These are phyloP conservation scores for Tragopan temminckii DNA, from an alignment of 2,797 vertebrate species.

Conservation along the genomic window DNA sequence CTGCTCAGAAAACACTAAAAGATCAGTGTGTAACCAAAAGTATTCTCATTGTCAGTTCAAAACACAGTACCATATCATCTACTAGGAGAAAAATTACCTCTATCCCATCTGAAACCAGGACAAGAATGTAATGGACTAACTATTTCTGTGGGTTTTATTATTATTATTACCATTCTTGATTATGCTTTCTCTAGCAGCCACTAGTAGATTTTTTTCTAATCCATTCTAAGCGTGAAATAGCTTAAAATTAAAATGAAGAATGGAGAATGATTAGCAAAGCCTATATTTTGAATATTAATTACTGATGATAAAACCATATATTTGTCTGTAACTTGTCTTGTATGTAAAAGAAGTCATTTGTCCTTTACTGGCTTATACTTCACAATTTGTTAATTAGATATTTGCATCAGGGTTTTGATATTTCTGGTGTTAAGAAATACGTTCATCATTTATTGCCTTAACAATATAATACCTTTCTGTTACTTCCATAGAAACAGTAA, in stretches of 20 bases:
- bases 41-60: not conserved
- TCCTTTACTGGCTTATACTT: not conserved
- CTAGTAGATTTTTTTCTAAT: not conserved
- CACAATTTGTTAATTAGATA: not conserved
- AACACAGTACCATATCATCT: not conserved
- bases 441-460: not conserved
- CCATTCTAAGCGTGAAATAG: not conserved
- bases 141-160: not conserved
- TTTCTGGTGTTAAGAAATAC: not conserved
- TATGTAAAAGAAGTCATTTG: not conserved
- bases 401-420: not conserved
- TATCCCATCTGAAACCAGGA: not conserved
- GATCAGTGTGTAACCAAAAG: not conserved
- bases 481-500: not conserved
- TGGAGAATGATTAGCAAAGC: not conserved
- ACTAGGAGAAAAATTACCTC: not conserved
- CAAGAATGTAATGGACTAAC: not conserved
- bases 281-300: not conserved
- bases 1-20: not conserved
- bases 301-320: not conserved
- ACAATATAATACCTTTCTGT: not conserved
- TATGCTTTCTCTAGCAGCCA: not conserved
- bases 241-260: not conserved
- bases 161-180: not conserved
- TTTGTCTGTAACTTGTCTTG: not conserved